Base-by-base conservation (phyloP, 2,797 vertebrate genomes). In the Bradypus variegatus region DNA sequence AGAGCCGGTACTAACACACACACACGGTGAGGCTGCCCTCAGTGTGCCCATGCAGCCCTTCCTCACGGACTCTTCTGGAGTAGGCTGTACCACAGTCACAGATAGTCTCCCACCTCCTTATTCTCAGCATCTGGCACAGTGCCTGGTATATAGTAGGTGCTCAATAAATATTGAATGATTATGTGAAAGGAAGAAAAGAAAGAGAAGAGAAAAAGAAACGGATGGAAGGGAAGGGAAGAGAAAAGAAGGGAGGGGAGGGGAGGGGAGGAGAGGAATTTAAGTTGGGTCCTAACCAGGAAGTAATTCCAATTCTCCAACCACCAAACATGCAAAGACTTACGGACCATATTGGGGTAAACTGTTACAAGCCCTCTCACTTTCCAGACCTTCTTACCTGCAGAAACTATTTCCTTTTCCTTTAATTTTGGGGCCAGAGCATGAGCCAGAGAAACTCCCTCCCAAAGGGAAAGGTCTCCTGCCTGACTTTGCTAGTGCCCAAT, bases 391-490 rank as follows among this genome's bases (percentile, higher is more conserved):
- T 21, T 62, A 21, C 53, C 82, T 72, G 38, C 12, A 50, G 38
- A 80, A 64, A 60, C 21, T 1, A 38, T 60, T 27, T 27, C 67
- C 70, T 38, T 86, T 48, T 38, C 81, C 64, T 84, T 73, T 7
- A 31, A 92, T 41, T 21, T 27, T n/a, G 41, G 38, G 70, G 60
- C 19, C 67, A 76, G 60, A 64, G 90, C 31, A 41, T 2, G 45
- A 82, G 55, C 76, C 58, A 89, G 65, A 53, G 83, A 88, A 76
- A 75, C n/a, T 45, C 19, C 15, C 19, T 80, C 64, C 64, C 69
- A n/a, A 81, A 91, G 50, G 50, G 12, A 84, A 73, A 75, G 58
- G 48, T 53, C 70, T 80, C 83, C 70, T 23, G 69, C 81, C 84
- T 18, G 27, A 45, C 72, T 60, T 65, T 58, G 90, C 64, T 38